Conservation (phyloP, 2,113 vertebrate species). For the Acrocephalus arundinaceus region DNA sequence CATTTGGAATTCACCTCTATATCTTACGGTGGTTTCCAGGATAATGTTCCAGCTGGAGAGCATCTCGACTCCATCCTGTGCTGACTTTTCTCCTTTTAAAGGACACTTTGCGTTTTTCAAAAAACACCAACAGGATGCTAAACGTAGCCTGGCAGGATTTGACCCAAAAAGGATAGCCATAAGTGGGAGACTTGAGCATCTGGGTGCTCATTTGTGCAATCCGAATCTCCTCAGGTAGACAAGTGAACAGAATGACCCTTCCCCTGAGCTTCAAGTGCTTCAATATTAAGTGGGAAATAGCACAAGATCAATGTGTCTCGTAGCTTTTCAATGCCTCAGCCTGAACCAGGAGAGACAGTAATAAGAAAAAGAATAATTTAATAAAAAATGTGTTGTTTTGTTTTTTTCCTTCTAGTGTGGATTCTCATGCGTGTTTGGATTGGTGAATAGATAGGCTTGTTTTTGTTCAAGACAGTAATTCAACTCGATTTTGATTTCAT, state of each 20-base stretch:
- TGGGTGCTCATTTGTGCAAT: neutral
- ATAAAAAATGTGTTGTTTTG: neutral
- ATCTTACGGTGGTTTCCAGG: neutral
- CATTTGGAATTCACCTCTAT: slow-evolving; percentile 41
- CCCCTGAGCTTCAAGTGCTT: slow-evolving; percentile 2
- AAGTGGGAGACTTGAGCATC: neutral
- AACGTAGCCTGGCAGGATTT: neutral
- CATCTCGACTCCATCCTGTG: neutral
- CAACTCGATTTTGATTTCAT: neutral
- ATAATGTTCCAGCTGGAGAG: neutral
- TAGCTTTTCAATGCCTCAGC: slow-evolving; percentile 7
- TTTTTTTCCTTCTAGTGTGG: neutral
- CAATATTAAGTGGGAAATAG: slow-evolving; percentile 11
- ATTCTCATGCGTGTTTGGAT: neutral
- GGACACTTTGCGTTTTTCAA: neutral
- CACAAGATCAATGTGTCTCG: neutral
- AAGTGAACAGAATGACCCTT: slow-evolving; percentile 25
- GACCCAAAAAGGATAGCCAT: neutral
- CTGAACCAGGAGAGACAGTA: slow-evolving; percentile 14
- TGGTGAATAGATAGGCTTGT: neutral
- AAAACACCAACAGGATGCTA: neutral
- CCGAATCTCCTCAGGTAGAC: neutral
- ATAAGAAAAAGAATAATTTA: slow-evolving; percentile 50
- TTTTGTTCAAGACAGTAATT: neutral
- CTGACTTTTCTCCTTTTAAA: slow-evolving; percentile 3